Conservation (phyloP, 1,140 invertebrate species). For the Plectus sambesii region DNA sequence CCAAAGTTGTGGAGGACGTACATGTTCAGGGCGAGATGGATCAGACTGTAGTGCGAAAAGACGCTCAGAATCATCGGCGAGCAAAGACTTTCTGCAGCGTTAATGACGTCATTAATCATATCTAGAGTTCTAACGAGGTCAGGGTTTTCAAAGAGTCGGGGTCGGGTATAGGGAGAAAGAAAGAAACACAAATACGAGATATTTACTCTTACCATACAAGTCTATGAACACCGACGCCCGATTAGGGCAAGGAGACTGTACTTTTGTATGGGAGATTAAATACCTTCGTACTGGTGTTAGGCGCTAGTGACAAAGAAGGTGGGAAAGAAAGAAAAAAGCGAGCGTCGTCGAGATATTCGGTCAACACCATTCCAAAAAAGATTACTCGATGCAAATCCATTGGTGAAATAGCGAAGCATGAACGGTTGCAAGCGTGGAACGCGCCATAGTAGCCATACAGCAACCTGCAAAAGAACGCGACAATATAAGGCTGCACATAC, state of each 20-base stretch:
- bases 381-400: slow-evolving; percentile 64
- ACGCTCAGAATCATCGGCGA: slow-evolving; percentile 78
- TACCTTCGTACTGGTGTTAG: too few relatives aligned
- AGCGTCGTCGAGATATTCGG: slow-evolving; percentile 17
- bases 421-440: slow-evolving; percentile 58
- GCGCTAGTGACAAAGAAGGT: too few relatives aligned
- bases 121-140: too few relatives aligned
- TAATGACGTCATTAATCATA: slow-evolving; percentile 10
- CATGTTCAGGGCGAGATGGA: slow-evolving; percentile 86
- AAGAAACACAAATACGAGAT: too few relatives aligned
- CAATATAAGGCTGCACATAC: too few relatives aligned
- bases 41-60: slow-evolving; percentile 76
- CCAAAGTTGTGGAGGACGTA: slow-evolving; percentile 78
- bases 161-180: too few relatives aligned
- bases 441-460: slow-evolving; percentile 72
- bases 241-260: too few relatives aligned
- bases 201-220: too few relatives aligned
- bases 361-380: slow-evolving; percentile 17
- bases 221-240: too few relatives aligned
- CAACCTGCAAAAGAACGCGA: too few relatives aligned
- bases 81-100: slow-evolving; percentile 57
- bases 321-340: slow-evolving; percentile 15
- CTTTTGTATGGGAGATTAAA: too few relatives aligned
- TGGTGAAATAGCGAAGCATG: slow-evolving; percentile 75
- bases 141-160: background rate